These are phyloP conservation scores for Geodia barretti DNA, from an alignment of 37 sponge, comb jelly and placozoan genomes.

Conservation along the genomic window DNA sequence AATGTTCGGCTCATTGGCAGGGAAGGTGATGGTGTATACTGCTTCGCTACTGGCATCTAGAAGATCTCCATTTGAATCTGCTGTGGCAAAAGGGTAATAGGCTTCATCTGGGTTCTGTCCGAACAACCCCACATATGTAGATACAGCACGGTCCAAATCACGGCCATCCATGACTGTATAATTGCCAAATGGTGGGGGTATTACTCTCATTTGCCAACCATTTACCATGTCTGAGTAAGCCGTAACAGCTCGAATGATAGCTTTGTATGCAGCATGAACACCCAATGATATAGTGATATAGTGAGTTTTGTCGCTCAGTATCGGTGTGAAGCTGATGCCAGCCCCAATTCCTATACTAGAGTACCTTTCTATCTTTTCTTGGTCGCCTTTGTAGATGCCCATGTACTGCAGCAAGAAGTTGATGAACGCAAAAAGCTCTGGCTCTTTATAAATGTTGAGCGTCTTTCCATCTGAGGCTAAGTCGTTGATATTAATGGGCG, in stretches of 20 bases:
- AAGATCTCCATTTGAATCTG: background rate
- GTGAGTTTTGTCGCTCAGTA: background rate
- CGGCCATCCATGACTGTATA: slow-evolving; percentile 11
- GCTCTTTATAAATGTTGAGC: background rate
- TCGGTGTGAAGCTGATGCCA: background rate
- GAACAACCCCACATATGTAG: background rate
- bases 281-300: background rate
- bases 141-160: slow-evolving; percentile 9
- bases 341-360: slow-evolving; percentile 5
- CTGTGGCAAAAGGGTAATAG: background rate
- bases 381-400: background rate
- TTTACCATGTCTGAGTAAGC: background rate
- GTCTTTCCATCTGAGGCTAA: background rate
- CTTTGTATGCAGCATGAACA: background rate
- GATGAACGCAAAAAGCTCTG: background rate
- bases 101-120: slow-evolving; percentile 12
- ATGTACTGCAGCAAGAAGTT: slow-evolving; percentile 3
- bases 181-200: slow-evolving; percentile 8
- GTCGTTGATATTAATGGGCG: background rate
- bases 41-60: background rate
- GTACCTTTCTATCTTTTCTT: slow-evolving; percentile 2
- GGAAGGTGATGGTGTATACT: background rate
- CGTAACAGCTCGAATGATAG: background rate
- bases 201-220: background rate
- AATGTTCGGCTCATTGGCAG: background rate